phyloP scores from a whole-genome alignment of 1,140 invertebrate genomes.

The Brachionus rubens region DNA sequence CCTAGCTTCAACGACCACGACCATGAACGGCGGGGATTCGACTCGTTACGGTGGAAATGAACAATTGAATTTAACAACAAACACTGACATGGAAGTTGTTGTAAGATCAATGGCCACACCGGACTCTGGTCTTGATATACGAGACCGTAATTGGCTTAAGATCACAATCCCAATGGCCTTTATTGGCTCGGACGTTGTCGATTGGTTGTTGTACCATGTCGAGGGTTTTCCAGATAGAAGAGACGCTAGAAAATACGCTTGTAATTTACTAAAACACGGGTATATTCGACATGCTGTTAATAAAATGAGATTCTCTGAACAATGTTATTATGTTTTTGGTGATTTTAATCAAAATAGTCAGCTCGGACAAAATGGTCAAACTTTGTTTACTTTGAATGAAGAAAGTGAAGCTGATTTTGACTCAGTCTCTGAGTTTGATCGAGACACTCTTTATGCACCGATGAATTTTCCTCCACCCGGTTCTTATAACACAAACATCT shows the following conservation, averaged over 20 bases:
- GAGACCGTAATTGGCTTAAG: conserved; percentile 97
- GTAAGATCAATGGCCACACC: conserved; percentile 87
- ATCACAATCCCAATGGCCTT: conserved; percentile 98
- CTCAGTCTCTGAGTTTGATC: conserved; percentile 33
- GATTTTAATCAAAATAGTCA: conserved; percentile 57
- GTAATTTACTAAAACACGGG: conserved; percentile 86
- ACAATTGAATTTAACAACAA: conserved; percentile 66
- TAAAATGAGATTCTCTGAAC: conserved; percentile 96
- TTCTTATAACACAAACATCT: not conserved
- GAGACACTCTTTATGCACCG: conserved; percentile 35
- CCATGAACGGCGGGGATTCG: conserved; percentile 1
- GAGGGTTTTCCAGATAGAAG: conserved; percentile 86
- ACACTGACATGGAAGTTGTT: conserved; percentile 79
- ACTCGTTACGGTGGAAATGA: conserved; percentile 29
- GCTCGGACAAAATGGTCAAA: conserved; percentile 25
- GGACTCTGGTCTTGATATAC: conserved; percentile 91
- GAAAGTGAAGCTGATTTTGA: conserved; percentile 46
- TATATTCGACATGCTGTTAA: conserved; percentile 98
- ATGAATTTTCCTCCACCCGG: conserved; percentile 26
- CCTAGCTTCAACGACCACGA: not conserved
- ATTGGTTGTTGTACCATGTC: conserved; percentile 90
- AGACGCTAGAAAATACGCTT: conserved; percentile 92
- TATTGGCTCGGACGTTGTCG: conserved; percentile 93
- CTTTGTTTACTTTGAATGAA: conserved; percentile 33
- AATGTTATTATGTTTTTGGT: conserved; percentile 97